phyloP scores from a whole-genome alignment of 2,888 invertebrate species.

The Lamproptera curius region DNA sequence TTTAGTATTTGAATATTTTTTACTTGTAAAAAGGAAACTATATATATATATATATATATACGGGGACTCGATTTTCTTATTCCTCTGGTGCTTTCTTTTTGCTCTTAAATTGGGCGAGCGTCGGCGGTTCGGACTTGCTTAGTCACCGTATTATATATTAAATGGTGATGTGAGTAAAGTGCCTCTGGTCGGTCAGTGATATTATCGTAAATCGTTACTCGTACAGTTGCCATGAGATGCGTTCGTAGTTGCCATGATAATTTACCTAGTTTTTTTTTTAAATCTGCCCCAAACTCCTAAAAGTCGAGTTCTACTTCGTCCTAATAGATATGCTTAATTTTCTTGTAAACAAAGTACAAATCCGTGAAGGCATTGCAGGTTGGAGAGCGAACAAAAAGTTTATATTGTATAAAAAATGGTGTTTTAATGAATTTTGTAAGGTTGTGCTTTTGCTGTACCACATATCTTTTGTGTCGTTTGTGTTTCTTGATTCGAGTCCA shows the following conservation, averaged over 20 bases:
- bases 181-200: constrained; percentile 4
- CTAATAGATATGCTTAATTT: constrained; percentile 36
- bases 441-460: constrained; percentile 60
- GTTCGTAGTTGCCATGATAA: constrained; percentile 24
- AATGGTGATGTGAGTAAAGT: background rate
- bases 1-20: constrained; percentile 24
- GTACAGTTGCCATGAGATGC: constrained; percentile 19
- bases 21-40: constrained; percentile 12
- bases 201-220: constrained; percentile 12
- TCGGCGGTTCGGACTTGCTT: background rate
- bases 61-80: constrained; percentile 26
- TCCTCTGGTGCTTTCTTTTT: constrained; percentile 27
- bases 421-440: constrained; percentile 36
- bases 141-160: background rate
- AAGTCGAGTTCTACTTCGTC: constrained; percentile 27
- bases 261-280: constrained; percentile 16
- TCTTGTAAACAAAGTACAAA: constrained; percentile 67
- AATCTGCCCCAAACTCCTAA: constrained; percentile 15
- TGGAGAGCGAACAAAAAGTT: constrained; percentile 40
- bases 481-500: constrained; percentile 25
- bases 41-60: constrained; percentile 3
- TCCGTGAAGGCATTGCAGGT: constrained; percentile 40
- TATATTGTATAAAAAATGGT: constrained; percentile 33
- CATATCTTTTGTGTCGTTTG: constrained; percentile 46
- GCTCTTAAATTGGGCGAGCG: constrained; percentile 13